A percentile compares a stretch with the other conserved stretches of the same genome.
These are phyloP conservation scores for Naso thynnoides DNA, from an alignment of 2,797 vertebrate species.

Conservation along the genomic window DNA sequence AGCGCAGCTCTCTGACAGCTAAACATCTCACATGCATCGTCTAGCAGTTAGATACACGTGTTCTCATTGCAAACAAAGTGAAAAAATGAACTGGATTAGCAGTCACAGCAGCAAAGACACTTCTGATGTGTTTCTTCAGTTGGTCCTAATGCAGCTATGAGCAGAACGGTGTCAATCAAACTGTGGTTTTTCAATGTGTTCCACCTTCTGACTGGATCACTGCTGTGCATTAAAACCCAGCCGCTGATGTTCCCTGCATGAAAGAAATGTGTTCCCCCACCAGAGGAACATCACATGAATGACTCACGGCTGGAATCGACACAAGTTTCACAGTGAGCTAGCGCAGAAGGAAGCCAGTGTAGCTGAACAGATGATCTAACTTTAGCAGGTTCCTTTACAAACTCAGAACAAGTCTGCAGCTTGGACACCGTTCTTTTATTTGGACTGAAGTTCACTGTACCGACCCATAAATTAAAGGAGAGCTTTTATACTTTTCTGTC, in stretches of 20 bases:
- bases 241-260: constrained; percentile 16
- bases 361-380: constrained; percentile 1
- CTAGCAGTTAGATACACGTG: background rate
- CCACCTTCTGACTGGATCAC: constrained; percentile 10
- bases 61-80: background rate
- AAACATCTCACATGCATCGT: background rate
- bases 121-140: background rate
- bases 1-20: background rate
- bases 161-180: background rate
- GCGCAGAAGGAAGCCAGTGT: no score
- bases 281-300: constrained; percentile 12
- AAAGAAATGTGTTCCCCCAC: constrained; percentile 1
- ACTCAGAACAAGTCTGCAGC: background rate
- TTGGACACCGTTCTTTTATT: no score
- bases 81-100: background rate
- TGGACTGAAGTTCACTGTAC: no score
- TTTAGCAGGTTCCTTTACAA: constrained; percentile 5
- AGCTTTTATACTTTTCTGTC: no score
- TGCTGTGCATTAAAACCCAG: constrained; percentile 17
- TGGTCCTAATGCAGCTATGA: background rate
- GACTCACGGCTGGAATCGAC: constrained; percentile 8
- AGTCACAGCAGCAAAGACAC: no score
- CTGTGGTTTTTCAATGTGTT: background rate
- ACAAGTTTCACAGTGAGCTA: background rate
- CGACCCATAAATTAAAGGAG: no score